Evolutionary conservation across 2,113 vertebrate species (phyloP), one percentile per base, ranked within the genome.

Genomic region (Channa argus): DNA sequence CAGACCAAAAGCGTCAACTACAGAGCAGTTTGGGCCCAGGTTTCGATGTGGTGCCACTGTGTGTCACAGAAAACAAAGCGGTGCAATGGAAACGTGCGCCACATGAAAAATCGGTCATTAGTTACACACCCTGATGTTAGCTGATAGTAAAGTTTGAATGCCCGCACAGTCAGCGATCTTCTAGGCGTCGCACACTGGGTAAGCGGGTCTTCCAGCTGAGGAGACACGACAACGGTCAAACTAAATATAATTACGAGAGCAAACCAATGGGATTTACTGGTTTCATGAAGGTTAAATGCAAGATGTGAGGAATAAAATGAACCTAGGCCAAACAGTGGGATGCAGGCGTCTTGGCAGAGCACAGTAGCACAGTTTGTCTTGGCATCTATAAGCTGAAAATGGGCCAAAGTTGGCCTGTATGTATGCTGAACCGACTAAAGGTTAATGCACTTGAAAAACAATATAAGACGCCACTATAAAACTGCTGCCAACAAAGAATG

Each of bases 371-470:
- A 67, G 52, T 38, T 56, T 62, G 62, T 79, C 45, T 76, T 87
- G 85, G 85, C 78, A 39, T 60, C 70, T 53, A 50, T 34, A 9
- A 39, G 44, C 56, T 79, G 46, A 74, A 65, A 77, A 79, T 63
- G 62, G 47, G 66, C 86, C 82, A 84, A 56, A 51, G 24, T 46
- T 80, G 74, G 51, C 50, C 33, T 80, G 36, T 36, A 45, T 44
- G n/a, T 55, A 36, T 34, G 49, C 63, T 72, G 38, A 73, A 60
- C 41, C 44, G 56, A 74, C 61, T 61, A 46, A 71, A 81, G 61
- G 63, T 77, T 80, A 77, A 76, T 78, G 60, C 65, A 62, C 60
- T 77, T 44, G 33, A 69, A 65, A 65, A 52, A 12, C 6, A 63
- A 53, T 77, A 46, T 44, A 64, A 37, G 13, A 15, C 71, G 56